Evolutionary conservation across 2,888 invertebrate genomes (phyloP).

Genomic region (Macaria notata): DNA sequence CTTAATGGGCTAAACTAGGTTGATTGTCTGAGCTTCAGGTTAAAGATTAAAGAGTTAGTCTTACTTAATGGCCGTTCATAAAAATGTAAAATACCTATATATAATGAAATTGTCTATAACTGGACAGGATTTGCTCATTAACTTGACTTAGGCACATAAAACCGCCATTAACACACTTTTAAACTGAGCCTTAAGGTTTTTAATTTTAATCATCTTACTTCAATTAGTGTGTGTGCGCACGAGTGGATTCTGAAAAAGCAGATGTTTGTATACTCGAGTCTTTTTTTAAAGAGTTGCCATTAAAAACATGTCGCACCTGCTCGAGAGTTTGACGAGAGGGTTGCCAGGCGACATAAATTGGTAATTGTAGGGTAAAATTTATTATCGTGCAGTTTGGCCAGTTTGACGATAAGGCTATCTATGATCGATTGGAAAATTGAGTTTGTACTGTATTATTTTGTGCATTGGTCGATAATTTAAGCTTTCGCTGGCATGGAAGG

Average conservation of each 20-base stretch:
- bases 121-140: conserved; percentile 21
- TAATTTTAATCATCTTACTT: conserved; percentile 16
- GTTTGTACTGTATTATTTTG: background rate
- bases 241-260: conserved; percentile 73
- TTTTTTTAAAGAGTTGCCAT: conserved; percentile 53
- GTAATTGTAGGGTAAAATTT: conserved; percentile 31
- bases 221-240: conserved; percentile 65
- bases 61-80: too few relatives aligned
- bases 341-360: conserved; percentile 41
- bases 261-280: conserved; percentile 56
- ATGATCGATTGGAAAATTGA: background rate
- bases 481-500: conserved; percentile 1
- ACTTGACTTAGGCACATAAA: conserved; percentile 9
- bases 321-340: conserved; percentile 43
- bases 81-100: too few relatives aligned
- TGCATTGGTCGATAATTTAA: background rate
- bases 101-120: background rate
- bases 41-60: background rate
- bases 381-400: conserved; percentile 21
- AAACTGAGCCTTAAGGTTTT: background rate
- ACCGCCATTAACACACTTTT: conserved; percentile 14
- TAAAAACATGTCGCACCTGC: conserved; percentile 69
- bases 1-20: too few relatives aligned
- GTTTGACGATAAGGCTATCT: conserved; percentile 6
- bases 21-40: too few relatives aligned